A percentile compares a stretch with the other conserved stretches of the same genome.
These are phyloP conservation scores for Sericinus montela DNA, from an alignment of 2,888 invertebrate species.

Conservation along the genomic window DNA sequence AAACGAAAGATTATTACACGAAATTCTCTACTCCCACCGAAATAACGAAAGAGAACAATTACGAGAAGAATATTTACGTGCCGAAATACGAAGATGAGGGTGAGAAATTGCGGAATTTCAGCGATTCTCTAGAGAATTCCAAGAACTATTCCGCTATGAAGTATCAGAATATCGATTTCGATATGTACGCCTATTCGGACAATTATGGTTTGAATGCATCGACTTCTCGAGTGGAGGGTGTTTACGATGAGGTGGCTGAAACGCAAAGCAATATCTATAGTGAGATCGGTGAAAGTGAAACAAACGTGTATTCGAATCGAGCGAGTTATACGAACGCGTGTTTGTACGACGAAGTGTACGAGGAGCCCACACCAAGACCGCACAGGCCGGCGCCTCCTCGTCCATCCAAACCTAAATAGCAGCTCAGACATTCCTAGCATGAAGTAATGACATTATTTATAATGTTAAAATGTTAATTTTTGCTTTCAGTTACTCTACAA, in stretches of 20 bases:
- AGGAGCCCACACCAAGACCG: constrained; percentile 64
- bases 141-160: constrained; percentile 68
- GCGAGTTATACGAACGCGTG: constrained; percentile 42
- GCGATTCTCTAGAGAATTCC: constrained; percentile 59
- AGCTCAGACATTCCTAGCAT: not conserved
- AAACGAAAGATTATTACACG: constrained; percentile 68
- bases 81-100: constrained; percentile 59
- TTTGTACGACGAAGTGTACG: constrained; percentile 67
- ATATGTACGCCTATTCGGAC: constrained; percentile 37
- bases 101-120: constrained; percentile 61
- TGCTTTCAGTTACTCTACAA: not conserved
- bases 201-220: constrained; percentile 35
- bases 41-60: constrained; percentile 42
- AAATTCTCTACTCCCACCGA: constrained; percentile 56
- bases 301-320: constrained; percentile 16
- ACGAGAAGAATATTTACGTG: constrained; percentile 68
- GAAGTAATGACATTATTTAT: not conserved
- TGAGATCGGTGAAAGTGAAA: constrained; percentile 48
- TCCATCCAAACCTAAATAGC: constrained; percentile 56
- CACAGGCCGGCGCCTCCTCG: constrained; percentile 81
- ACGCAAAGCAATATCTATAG: constrained; percentile 61
- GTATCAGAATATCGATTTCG: constrained; percentile 59
- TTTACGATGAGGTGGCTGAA: constrained; percentile 64
- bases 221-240: constrained; percentile 29
- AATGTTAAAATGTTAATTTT: not conserved